These are phyloP conservation scores for Dorcus parallelipipedus DNA, from an alignment of 2,888 invertebrate genomes.

Conservation along the genomic window DNA sequence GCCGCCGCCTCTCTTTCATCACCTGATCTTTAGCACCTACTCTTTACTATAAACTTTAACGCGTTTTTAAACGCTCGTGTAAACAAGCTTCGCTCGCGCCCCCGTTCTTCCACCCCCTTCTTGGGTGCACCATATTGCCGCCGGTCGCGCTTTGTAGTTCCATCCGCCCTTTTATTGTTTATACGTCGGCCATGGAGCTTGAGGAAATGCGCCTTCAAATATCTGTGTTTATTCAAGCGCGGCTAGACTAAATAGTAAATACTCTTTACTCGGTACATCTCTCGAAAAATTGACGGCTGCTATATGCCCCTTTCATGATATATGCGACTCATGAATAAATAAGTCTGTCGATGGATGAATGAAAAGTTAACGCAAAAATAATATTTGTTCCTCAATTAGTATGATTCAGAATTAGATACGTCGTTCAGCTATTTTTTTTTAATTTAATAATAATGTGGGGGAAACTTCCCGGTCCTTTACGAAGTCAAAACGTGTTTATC, in stretches of 20 bases:
- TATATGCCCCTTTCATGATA: no score
- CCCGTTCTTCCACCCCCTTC: slow-evolving; percentile 16
- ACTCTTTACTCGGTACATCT: neutral
- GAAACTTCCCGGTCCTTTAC: no score
- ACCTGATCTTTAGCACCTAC: slow-evolving; percentile 24
- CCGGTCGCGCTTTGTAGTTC: slow-evolving; percentile 18
- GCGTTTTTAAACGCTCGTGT: slow-evolving; percentile 15
- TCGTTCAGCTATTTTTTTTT: no score
- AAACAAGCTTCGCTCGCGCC: slow-evolving; percentile 14
- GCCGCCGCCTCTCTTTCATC: slow-evolving; percentile 29
- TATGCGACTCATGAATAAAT: no score
- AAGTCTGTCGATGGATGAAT: no score
- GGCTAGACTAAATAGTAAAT: slow-evolving; percentile 25
- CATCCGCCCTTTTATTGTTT: slow-evolving; percentile 14
- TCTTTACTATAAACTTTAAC: slow-evolving; percentile 16
- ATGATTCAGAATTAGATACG: no score
- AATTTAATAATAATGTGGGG: no score
- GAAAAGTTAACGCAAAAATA: no score
- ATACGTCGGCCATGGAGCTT: slow-evolving; percentile 17
- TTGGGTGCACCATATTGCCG: slow-evolving; percentile 8
- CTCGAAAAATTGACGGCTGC: no score
- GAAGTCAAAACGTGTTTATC: no score
- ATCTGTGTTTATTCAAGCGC: slow-evolving; percentile 11
- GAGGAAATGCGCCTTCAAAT: slow-evolving; percentile 15
- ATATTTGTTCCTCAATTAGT: no score